Evolutionary conservation across 1,140 invertebrate genomes (phyloP).

Genomic region (Gyrodactylus bullatarudis): DNA sequence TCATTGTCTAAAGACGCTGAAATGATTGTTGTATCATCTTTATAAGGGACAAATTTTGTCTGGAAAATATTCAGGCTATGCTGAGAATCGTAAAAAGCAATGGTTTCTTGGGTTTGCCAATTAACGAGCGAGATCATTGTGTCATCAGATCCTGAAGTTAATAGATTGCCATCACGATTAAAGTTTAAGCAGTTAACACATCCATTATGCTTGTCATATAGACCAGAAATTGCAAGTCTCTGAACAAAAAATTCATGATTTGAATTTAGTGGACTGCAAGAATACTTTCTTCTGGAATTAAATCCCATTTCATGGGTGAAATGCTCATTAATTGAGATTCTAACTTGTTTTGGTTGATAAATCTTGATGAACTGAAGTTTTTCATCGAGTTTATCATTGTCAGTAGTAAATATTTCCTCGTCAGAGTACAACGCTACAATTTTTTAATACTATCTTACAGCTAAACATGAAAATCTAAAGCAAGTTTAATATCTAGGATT

Average conservation of each 20-base stretch:
- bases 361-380: too few relatives aligned
- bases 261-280: too few relatives aligned
- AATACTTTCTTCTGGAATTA: too few relatives aligned
- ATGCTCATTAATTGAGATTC: too few relatives aligned
- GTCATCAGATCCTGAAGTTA: neutral
- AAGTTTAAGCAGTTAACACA: constrained; percentile 1
- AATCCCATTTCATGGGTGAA: too few relatives aligned
- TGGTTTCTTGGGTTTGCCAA: neutral
- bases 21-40: neutral
- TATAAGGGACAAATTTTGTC: neutral
- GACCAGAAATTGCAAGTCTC: neutral
- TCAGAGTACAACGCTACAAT: too few relatives aligned
- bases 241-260: neutral
- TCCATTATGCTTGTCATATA: neutral
- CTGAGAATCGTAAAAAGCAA: neutral
- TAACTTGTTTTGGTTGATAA: too few relatives aligned
- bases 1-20: neutral
- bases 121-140: neutral
- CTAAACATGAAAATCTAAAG: too few relatives aligned
- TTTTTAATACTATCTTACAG: too few relatives aligned
- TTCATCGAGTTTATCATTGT: too few relatives aligned
- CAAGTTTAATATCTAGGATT: too few relatives aligned
- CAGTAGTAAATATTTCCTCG: too few relatives aligned
- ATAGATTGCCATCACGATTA: neutral
- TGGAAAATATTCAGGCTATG: neutral